Evolutionary conservation across 1,140 invertebrate species (phyloP), one percentile per base, ranked within the genome.

Genomic region (Epicauta chinensis): DNA sequence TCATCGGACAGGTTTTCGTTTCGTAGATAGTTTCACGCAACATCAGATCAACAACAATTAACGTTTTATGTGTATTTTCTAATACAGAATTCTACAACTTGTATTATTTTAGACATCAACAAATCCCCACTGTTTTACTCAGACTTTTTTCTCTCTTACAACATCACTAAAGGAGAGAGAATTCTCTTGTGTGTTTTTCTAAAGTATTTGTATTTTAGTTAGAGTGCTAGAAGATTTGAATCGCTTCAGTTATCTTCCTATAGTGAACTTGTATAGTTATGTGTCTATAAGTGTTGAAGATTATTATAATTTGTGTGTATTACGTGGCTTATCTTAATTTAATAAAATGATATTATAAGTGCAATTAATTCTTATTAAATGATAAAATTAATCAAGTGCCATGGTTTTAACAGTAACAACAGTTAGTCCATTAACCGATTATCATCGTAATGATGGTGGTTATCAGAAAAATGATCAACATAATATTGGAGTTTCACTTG

Each of bases 321-420:
- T 13, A 12, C 12, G n/a, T 37, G 35, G 4, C 10, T 1, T 15
- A 4, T 37, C 5, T 23, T 23, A 23, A 23, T 23, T 23, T n/a
- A n/a, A n/a, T n/a, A n/a, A n/a, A n/a, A n/a, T n/a, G n/a, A n/a
- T n/a, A n/a, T n/a, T n/a, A n/a, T n/a, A n/a, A n/a, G n/a, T n/a
- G n/a, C n/a, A n/a, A n/a, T n/a, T n/a, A n/a, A n/a, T n/a, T 23
- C 7, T 5, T 23, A 23, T 5, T 23, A 5, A 23, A 23, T 23
- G 4, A 23, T 23, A 39, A 39, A n/a, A n/a, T n/a, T n/a, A n/a
- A 16, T 39, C 14, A 10, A 13, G 14, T 23, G 38, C 17, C 14
- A 55, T 55, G 53, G 53, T 55, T 23, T 31, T 55, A 34, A 47
- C 43, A 48, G 52, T 54, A 45, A 48, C 53, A 9, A 49, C 45